Base-by-base conservation (phyloP, 2,888 invertebrate genomes). In the Cantharis lateralis region DNA sequence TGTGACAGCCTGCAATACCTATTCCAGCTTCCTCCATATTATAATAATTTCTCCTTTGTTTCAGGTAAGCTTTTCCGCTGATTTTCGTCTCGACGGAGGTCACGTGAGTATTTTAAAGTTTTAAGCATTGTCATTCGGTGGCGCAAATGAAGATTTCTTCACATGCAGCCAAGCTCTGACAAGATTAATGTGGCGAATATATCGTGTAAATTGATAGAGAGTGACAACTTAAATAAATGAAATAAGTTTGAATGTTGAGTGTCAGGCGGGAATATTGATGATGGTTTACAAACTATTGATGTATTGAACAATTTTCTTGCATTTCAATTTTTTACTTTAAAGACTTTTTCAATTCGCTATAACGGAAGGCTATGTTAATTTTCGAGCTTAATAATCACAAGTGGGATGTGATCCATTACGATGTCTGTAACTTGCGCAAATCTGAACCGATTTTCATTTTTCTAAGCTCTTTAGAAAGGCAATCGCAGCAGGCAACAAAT, bases 121-220 rank as follows among this genome's bases (percentile, higher is more conserved):
- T 48, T 48, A 7, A 32, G 4, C 48, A n/a, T n/a, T n/a, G n/a
- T 7, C 48, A 48, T n/a, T 48, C 48, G n/a, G n/a, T 7, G n/a
- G n/a, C n/a, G 48, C 9, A 48, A 48, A 48, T 48, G 48, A 48
- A 48, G 48, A 48, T 48, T 48, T 48, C 48, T 48, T 48, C 48
- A 48, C 48, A n/a, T n/a, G 48, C n/a, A 48, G n/a, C 9, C 7
- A 66, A 20, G n/a, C 64, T 18, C 20, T 24, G 20, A 20, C 24
- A 66, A 66, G 64, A 66, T 66, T 66, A 66, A 66, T 66, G 64
- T 66, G 20, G 24, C 13, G 64, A 20, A 66, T 66, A 66, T 66
- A 66, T 66, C 64, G 64, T 66, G 64, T 66, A 66, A 66, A 66
- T 24, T 66, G 64, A 66, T 66, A 66, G 64, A 66, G 24, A 66